Evolutionary conservation across 2,888 invertebrate species (phyloP), one percentile per base, ranked within the genome.

Genomic region (Itoplectis maculator): DNA sequence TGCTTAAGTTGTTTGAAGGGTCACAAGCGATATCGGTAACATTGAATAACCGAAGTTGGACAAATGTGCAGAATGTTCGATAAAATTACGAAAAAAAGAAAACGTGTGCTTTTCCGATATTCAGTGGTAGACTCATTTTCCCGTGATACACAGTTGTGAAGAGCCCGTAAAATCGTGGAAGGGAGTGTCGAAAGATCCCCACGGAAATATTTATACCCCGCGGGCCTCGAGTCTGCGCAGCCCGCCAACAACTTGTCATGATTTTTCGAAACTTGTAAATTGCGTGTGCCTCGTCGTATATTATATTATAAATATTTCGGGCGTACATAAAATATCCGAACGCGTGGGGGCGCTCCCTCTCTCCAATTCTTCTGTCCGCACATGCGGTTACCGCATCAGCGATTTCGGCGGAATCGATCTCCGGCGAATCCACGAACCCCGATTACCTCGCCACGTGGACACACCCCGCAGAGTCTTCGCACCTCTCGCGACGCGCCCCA

Each of bases 351-450:
- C 29, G 29, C 29, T 5, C 29, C 29, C 29, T 5, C 3, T 29
- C 5, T 3, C 54, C 35, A 18, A 56, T 68, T 76, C 47, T 61
- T 23, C 29, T 20, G 23, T 63, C 42, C n/a, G 15, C 18, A 18
- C 13, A 20, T 23, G 49, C 72, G 66, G n/a, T 51, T 68, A 20
- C 66, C 29, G 29, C 29, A n/a, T n/a, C n/a, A n/a, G 40, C 79
- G 61, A 51, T 74, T 61, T 73, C 59, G 40, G 6, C n/a, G 8
- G 37, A 70, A 80, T 80, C 75, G 75, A 75, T 75, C 40, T 15
- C 49, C 56, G n/a, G 40, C 18, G 9, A n/a, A n/a, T n/a, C n/a
- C n/a, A n/a, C n/a, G n/a, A n/a, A 40, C 56, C 47, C 42, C 6
- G 35, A 6, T 56, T 56, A 42, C 51, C 29, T n/a, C 47, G 70